Conservation (phyloP, 2,888 invertebrate genomes). For the Pegoplata infirma region DNA sequence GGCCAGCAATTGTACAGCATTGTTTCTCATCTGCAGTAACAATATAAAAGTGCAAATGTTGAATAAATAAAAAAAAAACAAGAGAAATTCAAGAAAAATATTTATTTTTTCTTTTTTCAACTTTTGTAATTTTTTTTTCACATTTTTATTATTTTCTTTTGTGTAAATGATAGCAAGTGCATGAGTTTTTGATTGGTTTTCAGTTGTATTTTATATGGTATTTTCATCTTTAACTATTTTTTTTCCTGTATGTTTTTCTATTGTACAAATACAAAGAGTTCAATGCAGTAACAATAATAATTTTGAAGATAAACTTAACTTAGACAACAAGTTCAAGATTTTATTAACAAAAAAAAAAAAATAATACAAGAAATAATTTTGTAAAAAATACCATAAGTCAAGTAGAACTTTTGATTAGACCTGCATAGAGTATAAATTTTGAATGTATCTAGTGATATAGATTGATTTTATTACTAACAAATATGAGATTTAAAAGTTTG, state of each 20-base stretch:
- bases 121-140: too few species aligned
- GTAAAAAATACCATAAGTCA: too few species aligned
- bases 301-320: conserved; percentile 57
- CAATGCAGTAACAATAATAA: conserved; percentile 47
- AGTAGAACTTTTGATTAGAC: conserved; percentile 40
- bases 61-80: not conserved
- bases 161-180: conserved; percentile 37
- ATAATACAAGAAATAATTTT: too few species aligned
- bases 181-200: conserved; percentile 50
- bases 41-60: conserved; percentile 37
- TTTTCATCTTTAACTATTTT: not conserved
- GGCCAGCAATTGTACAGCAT: not conserved
- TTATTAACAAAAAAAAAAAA: conserved; percentile 35
- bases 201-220: conserved; percentile 12
- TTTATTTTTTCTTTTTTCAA: conserved; percentile 15
- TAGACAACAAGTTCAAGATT: conserved; percentile 53
- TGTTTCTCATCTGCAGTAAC: conserved; percentile 40
- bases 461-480: too few species aligned
- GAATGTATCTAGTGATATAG: too few species aligned
- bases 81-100: not conserved
- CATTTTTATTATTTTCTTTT: conserved; percentile 16
- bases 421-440: conserved; percentile 40
- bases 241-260: not conserved
- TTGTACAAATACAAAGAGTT: conserved; percentile 27
- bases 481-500: too few species aligned